Base-by-base conservation (phyloP, 2,888 invertebrate species). In the Emmelina monodactyla region DNA sequence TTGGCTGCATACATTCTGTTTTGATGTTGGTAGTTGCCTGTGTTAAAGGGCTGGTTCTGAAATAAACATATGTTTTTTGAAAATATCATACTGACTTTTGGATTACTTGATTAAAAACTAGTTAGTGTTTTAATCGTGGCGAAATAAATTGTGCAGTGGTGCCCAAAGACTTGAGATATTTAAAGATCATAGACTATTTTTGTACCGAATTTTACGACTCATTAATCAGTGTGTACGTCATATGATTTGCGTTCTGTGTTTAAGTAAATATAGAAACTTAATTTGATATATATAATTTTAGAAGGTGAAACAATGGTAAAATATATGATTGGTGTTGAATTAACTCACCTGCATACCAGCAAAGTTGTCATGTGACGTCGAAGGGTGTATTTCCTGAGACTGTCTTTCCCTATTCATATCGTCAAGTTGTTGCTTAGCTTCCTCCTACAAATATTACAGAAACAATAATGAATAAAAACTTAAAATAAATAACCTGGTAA, bases 401-500 rank as follows among this genome's bases (percentile, higher is more conserved):
- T 70, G 72, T 29, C 71, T 60, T 39, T 72, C 72, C 41, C 73
- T 64, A 25, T 67, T 68, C 45, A 78, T 65, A 52, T 81, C 81
- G 11, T 76, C 81, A 33, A 81, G 49, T 41, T 81, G 80, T 36
- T 78, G 75, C 46, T 80, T 81, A 11, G 80, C 76, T 58, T 81
- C 82, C 34, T 73, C 78, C 76, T 82, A 42, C 19, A 50, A 47
- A n/a, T 16, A 34, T 46, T 19, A 19, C 19, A 19, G 9, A 19
- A 19, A 9, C 19, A 19, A 19, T 19, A 19, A 5, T 9, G 5
- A 19, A 19, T 19, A 19, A 6, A 19, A 19, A 19, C 19, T 19
- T 19, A 19, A 6, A 19, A 19, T 19, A 19, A 19, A 19, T 19
- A 9, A 9, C 7, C 13, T 19, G 5, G 16, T 16, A 4, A 19